Evolutionary conservation across 2,797 vertebrate genomes (phyloP).

Genomic region (Pantherophis alleghaniensis): DNA sequence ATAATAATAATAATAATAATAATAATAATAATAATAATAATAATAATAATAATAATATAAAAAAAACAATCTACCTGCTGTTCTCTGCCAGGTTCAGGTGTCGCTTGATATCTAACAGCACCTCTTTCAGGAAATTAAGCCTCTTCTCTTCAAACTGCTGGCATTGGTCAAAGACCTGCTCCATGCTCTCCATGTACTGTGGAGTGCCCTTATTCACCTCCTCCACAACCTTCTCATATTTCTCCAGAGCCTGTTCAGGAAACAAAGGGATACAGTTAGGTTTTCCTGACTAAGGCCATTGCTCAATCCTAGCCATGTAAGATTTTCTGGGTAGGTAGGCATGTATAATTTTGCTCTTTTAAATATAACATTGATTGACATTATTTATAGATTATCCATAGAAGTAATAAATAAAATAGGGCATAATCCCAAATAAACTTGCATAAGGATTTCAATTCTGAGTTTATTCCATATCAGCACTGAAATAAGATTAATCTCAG

Average conservation of each 20-base stretch:
- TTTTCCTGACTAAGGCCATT: background rate
- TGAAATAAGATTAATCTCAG: background rate
- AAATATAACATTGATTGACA: background rate
- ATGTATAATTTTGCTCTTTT: background rate
- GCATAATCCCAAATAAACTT: background rate
- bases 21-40: no score
- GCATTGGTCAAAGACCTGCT: conserved; percentile 91
- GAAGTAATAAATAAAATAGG: background rate
- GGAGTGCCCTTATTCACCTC: conserved; percentile 90
- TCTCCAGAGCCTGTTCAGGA: conserved; percentile 84
- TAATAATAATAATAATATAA: no score
- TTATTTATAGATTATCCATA: background rate
- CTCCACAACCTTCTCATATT: conserved; percentile 91
- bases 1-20: no score
- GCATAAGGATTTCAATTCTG: background rate
- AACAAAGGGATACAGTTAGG: background rate
- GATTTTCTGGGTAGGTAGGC: background rate
- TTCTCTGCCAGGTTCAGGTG: conserved; percentile 93
- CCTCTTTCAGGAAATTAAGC: conserved; percentile 89
- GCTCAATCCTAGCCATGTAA: background rate
- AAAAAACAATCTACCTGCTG: conserved; percentile 78
- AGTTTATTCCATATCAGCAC: background rate
- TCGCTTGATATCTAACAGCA: conserved; percentile 91
- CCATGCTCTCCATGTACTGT: conserved; percentile 94
- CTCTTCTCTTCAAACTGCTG: conserved; percentile 97